Base-by-base conservation (phyloP, 2,797 vertebrate species). In the Mionectes olivaceus region DNA sequence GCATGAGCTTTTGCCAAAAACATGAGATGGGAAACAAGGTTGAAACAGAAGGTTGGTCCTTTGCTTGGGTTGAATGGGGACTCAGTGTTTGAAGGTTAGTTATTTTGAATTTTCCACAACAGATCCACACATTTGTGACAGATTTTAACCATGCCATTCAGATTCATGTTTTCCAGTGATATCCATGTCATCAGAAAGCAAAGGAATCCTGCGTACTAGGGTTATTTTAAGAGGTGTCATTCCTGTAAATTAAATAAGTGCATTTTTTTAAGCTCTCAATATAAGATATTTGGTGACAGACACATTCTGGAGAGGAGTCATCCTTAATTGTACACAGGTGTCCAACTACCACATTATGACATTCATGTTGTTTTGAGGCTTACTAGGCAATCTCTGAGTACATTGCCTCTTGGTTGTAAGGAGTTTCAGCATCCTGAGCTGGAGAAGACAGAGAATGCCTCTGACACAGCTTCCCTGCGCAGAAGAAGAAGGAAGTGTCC, bases 241-340 rank as follows among this genome's bases (percentile, higher is more conserved):
- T 88, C 39, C n/a, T 82, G 43, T 79, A 83, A 95, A 82, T 78
- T 76, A 90, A 95, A 33, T n/a, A 87, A 60, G 24, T 68, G n/a
- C 5, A 41, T 39, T 75, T 96, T 73, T 87, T 28, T 15, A 93
- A 77, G 37, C 23, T 67, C 37, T 83, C 18, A 9, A 13, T 63
- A 28, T 56, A 68, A 39, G 35, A 21, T 76, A 43, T 50, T 43
- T 41, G 8, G n/a, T 90, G 65, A 83, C 8, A 25, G 69, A 63
- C 4, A 6, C 21, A n/a, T 73, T 90, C 80, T 76, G 64, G 50
- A 82, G 27, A 83, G 59, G 37, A 85, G 32, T 39, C 32, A 79
- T 56, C 33, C 60, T 78, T 87, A 57, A 37, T 86, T 90, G 70
- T 59, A 56, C 52, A 84, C 4, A 67, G 55, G n/a, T 91, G 56